Percentiles rank a stretch among this genome's conserved stretches.
Conservation (phyloP, 2,888 invertebrate species). For the Asteroscopus sphinx region DNA sequence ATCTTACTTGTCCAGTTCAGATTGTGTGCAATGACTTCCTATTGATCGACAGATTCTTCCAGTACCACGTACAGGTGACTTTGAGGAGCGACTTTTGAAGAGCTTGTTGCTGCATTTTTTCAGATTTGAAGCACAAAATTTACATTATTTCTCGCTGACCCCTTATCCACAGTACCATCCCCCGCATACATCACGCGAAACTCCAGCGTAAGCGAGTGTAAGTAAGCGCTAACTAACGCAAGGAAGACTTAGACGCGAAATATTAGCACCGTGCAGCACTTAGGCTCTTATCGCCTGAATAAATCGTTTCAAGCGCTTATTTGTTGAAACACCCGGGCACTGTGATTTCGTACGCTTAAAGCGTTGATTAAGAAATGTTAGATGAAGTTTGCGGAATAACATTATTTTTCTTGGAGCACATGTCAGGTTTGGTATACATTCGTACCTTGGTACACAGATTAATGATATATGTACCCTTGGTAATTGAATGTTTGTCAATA, state of each 20-base stretch:
- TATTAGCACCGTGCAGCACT: constrained; percentile 82
- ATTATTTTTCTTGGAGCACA: constrained; percentile 7
- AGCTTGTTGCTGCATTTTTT: too few species aligned
- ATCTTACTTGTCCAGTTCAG: too few species aligned
- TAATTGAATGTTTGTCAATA: too few species aligned
- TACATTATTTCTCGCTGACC: constrained; percentile 20
- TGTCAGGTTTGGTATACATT: constrained; percentile 2
- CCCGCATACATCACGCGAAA: constrained; percentile 59
- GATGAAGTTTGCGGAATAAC: constrained; percentile 35
- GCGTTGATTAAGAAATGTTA: constrained; percentile 63
- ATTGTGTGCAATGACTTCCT: too few species aligned
- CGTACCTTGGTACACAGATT: too few species aligned
- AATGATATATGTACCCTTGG: too few species aligned
- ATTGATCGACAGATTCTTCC: too few species aligned
- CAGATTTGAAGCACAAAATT: not conserved
- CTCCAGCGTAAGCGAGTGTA: constrained; percentile 60
- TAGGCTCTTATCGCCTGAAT: constrained; percentile 73
- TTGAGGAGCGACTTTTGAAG: too few species aligned
- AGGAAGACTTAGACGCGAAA: constrained; percentile 78
- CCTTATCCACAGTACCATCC: constrained; percentile 23
- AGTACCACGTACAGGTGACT: too few species aligned
- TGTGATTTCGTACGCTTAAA: constrained; percentile 62
- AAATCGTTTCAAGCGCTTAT: constrained; percentile 72
- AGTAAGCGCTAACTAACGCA: constrained; percentile 84
- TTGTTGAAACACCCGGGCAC: constrained; percentile 63